A percentile compares a stretch with the other conserved stretches of the same genome.
phyloP scores from a whole-genome alignment of 2,888 invertebrate genomes.

The Bombylius major region DNA sequence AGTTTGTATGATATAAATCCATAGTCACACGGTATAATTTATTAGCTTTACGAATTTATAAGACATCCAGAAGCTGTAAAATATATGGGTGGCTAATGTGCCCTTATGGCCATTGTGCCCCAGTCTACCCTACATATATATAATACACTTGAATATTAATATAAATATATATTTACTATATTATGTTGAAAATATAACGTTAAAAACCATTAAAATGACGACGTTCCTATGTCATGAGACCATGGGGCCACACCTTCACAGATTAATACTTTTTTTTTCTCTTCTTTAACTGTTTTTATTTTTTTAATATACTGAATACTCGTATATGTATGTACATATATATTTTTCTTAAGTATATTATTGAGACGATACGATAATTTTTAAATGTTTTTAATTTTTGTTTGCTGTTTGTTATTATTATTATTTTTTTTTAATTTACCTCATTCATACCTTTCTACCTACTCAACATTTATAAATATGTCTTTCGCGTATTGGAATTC shows the following conservation, averaged over 20 bases:
- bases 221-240: not conserved
- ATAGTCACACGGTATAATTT: too few species aligned
- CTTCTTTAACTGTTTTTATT: not conserved
- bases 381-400: not conserved
- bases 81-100: too few species aligned
- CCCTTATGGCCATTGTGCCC: too few species aligned
- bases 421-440: not conserved
- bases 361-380: not conserved
- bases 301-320: too few species aligned
- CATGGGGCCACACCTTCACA: not conserved
- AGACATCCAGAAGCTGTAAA: too few species aligned
- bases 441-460: not conserved
- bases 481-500: too few species aligned
- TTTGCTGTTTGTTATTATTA: not conserved
- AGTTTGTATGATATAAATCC: too few species aligned
- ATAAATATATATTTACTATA: too few species aligned
- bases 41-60: too few species aligned
- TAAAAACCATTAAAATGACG: not conserved
- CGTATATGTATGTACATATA: too few species aligned
- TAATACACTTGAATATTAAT: not conserved
- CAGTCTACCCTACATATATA: not conserved
- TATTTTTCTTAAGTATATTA: too few species aligned
- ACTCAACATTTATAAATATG: not conserved
- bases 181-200: not conserved
- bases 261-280: not conserved